These are phyloP conservation scores for Triplophysa rosa DNA, from an alignment of 2,113 vertebrate genomes.

Conservation along the genomic window DNA sequence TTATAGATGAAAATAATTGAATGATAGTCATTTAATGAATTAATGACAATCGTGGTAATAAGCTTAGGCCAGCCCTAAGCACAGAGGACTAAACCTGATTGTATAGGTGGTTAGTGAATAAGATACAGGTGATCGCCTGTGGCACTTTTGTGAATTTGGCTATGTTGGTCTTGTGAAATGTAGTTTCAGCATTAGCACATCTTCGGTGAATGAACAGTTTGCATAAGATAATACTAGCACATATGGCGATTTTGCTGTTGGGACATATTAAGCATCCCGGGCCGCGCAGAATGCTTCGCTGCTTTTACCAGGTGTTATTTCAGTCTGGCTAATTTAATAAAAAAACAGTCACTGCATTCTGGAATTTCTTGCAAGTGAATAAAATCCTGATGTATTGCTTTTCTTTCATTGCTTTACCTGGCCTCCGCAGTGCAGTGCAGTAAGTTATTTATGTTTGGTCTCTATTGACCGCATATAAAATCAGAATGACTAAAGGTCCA, in stretches of 20 bases:
- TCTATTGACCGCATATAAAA: slow-evolving; percentile 34
- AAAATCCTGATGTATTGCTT: slow-evolving; percentile 11
- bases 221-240: neutral
- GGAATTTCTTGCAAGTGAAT: slow-evolving; percentile 5
- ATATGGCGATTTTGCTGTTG: neutral
- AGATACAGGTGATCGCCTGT: too few species aligned
- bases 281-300: slow-evolving; percentile 19
- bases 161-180: neutral
- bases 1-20: too few species aligned
- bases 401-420: slow-evolving; percentile 20
- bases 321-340: slow-evolving; percentile 43
- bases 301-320: slow-evolving; percentile 43
- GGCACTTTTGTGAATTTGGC: too few species aligned
- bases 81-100: too few species aligned
- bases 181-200: neutral
- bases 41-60: too few species aligned
- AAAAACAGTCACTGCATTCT: slow-evolving; percentile 40
- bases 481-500: slow-evolving; percentile 23
- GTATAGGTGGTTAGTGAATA: too few species aligned
- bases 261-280: neutral
- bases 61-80: too few species aligned
- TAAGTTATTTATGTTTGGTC: slow-evolving; percentile 40
- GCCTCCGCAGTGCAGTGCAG: slow-evolving; percentile 30
- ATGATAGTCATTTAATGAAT: too few species aligned
- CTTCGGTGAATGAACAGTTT: neutral